These are phyloP conservation scores for Drosophila sulfurigaster DNA, from an alignment of 1,140 invertebrate species.

Conservation along the genomic window DNA sequence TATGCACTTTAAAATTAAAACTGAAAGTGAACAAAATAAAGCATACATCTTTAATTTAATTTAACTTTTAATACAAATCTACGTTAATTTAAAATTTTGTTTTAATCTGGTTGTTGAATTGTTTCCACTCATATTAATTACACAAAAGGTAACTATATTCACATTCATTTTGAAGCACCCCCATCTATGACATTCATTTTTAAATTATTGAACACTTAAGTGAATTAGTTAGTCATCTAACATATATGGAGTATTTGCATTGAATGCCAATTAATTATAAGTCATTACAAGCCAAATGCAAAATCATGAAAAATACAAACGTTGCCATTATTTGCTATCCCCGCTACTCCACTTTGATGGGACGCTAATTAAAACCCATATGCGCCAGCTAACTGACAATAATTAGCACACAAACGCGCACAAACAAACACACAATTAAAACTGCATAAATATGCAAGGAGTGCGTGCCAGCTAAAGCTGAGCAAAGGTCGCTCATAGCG, in stretches of 20 bases:
- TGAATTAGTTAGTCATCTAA: not conserved
- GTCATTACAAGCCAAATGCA: conserved; percentile 2
- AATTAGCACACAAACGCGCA: conserved; percentile 72
- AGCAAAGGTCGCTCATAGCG: conserved; percentile 52
- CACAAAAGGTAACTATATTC: not conserved
- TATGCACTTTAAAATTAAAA: no score
- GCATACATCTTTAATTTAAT: no score
- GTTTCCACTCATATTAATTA: not conserved
- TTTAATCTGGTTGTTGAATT: no score
- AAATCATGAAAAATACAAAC: conserved; percentile 21
- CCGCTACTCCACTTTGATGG: not conserved
- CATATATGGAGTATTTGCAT: conserved; percentile 7
- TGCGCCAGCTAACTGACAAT: conserved; percentile 75
- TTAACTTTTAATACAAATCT: no score
- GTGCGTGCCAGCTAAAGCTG: conserved; percentile 55
- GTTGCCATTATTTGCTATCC: conserved; percentile 5
- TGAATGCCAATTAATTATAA: conserved; percentile 30
- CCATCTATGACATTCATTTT: not conserved
- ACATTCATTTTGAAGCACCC: not conserved
- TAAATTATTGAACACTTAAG: not conserved
- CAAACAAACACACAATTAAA: conserved; percentile 80
- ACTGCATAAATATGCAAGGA: conserved; percentile 80
- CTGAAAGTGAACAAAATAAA: no score
- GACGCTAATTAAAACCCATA: conserved; percentile 74
- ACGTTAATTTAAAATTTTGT: no score